phyloP scores from a whole-genome alignment of 2,797 vertebrate species.

The Phataginus tricuspis region DNA sequence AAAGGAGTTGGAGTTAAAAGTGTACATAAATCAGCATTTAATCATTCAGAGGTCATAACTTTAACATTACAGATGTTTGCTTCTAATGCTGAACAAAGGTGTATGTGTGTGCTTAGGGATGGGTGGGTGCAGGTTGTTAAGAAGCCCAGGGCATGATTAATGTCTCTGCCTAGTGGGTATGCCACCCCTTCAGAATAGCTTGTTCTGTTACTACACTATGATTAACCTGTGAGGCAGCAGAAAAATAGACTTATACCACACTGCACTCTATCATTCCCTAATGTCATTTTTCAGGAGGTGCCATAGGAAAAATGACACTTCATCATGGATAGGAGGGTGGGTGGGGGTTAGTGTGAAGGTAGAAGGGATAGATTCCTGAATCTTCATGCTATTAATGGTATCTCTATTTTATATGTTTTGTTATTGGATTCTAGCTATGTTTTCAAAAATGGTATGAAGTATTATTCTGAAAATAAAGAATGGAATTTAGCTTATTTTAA shows the following conservation, averaged over 20 bases:
- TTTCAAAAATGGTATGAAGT: neutral
- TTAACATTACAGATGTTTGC: constrained; percentile 27
- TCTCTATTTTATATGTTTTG: constrained; percentile 24
- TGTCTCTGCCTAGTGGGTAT: constrained; percentile 53
- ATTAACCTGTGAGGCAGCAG: constrained; percentile 75
- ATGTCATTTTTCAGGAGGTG: constrained; percentile 50
- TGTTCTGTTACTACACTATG: constrained; percentile 44
- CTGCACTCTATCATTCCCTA: constrained; percentile 56
- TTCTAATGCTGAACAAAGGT: constrained; percentile 3
- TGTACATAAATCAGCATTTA: constrained; percentile 58
- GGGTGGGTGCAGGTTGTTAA: neutral
- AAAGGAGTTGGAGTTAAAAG: constrained; percentile 17
- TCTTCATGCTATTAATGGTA: neutral
- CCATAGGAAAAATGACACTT: constrained; percentile 39
- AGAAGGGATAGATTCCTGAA: neutral
- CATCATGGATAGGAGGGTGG: neutral
- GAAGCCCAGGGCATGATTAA: constrained; percentile 60
- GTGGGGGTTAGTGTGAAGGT: neutral
- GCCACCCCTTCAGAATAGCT: constrained; percentile 60
- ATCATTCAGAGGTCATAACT: constrained; percentile 38
- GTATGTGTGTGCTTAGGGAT: neutral
- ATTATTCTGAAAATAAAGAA: neutral
- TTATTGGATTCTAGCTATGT: neutral
- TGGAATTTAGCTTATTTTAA: constrained; percentile 21
- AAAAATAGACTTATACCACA: constrained; percentile 66